A percentile compares a stretch with the other conserved stretches of the same genome.
Conservation (phyloP, 2,888 invertebrate genomes). For the Microctonus brassicae region DNA sequence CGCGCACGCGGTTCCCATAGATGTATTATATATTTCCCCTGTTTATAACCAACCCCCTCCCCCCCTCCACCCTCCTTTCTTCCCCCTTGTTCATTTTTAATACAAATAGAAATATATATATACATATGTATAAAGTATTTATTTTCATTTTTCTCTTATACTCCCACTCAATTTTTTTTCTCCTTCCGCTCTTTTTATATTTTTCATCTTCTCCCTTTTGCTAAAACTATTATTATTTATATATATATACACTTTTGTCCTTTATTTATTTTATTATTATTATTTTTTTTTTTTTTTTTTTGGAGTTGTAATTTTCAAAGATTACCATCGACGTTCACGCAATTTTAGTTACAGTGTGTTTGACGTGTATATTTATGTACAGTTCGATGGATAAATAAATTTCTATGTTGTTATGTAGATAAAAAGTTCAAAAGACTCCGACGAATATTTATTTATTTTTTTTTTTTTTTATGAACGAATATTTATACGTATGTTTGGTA, state of each 20-base stretch:
- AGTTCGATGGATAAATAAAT: not conserved
- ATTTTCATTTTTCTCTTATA: not conserved
- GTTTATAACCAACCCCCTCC: not conserved
- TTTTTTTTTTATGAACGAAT: not conserved
- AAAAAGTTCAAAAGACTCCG: constrained; percentile 6
- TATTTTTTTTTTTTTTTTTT: not conserved
- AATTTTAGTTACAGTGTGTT: not conserved
- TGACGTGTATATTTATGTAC: not conserved
- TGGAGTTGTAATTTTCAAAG: not conserved
- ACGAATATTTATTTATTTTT: not conserved
- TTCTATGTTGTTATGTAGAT: not conserved
- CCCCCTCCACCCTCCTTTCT: not conserved
- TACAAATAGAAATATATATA: no score
- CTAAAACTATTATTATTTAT: no score
- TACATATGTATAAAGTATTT: no score
- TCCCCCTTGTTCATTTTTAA: no score
- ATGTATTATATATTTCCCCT: constrained; percentile 13
- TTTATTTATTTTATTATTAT: not conserved
- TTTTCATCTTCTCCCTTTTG: not conserved
- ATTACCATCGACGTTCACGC: not conserved
- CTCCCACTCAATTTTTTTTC: not conserved
- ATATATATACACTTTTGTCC: not conserved
- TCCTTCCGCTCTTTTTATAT: not conserved
- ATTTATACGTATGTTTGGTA: no score
- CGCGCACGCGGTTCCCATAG: constrained; percentile 34